A percentile compares a stretch with the other conserved stretches of the same genome.
These are phyloP conservation scores for Scaptomyza pallida DNA, from an alignment of 1,140 invertebrate genomes.

Conservation along the genomic window DNA sequence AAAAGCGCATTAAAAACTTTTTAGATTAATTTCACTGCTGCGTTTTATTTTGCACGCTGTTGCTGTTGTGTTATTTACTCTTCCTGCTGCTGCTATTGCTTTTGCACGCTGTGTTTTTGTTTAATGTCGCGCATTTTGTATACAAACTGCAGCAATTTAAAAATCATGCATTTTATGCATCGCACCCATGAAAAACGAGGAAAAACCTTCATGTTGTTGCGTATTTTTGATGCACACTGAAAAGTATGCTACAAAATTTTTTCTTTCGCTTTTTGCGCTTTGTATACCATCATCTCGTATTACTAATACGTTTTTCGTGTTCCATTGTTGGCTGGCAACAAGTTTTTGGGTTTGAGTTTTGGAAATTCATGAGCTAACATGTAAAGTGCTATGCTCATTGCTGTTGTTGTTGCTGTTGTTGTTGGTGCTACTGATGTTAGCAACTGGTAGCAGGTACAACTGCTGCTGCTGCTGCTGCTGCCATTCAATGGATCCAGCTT, in stretches of 20 bases:
- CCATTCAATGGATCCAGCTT: slow-evolving; percentile 72
- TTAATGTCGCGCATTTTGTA: slow-evolving; percentile 60
- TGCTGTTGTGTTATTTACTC: slow-evolving; percentile 49
- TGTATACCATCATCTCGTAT: slow-evolving; percentile 15
- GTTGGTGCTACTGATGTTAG: slow-evolving; percentile 19
- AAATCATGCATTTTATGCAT: slow-evolving; percentile 20
- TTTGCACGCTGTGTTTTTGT: slow-evolving; percentile 51
- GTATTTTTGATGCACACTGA: slow-evolving; percentile 7
- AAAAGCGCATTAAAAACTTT: slow-evolving; percentile 84
- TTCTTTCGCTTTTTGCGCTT: no score
- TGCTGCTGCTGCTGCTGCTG: slow-evolving; percentile 31
- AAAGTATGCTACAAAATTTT: slow-evolving; percentile 35
- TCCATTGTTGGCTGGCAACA: slow-evolving; percentile 43
- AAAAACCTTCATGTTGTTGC: slow-evolving; percentile 15
- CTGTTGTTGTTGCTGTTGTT: slow-evolving; percentile 15
- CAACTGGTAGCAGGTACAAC: slow-evolving; percentile 12
- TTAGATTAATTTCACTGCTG: slow-evolving; percentile 81
- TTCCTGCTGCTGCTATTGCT: slow-evolving; percentile 24
- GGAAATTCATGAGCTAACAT: slow-evolving; percentile 49
- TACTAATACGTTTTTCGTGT: slow-evolving; percentile 74
- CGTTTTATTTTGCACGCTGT: slow-evolving; percentile 55
- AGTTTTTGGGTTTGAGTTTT: slow-evolving; percentile 22
- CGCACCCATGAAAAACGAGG: not conserved
- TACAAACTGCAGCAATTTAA: slow-evolving; percentile 65
- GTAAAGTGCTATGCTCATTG: slow-evolving; percentile 51